Evolutionary conservation across 1,140 invertebrate species (phyloP).

Genomic region (Polypedilum vanderplanki): DNA sequence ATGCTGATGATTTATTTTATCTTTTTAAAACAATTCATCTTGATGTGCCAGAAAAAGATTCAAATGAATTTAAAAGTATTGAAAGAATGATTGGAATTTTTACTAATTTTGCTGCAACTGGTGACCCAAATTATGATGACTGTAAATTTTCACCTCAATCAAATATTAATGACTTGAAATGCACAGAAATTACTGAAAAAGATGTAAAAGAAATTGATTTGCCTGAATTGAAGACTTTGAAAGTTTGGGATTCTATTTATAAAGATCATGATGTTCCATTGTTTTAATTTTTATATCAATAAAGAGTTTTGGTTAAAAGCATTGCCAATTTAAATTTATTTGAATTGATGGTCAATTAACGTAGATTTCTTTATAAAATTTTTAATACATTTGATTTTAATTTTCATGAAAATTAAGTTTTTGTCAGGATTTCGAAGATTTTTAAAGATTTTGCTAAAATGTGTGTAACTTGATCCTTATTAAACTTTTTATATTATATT

Average conservation of each 20-base stretch:
- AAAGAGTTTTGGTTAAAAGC: background rate
- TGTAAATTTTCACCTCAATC: constrained; percentile 30
- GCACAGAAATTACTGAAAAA: constrained; percentile 42
- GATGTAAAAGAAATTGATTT: constrained; percentile 38
- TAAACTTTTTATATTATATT: no score
- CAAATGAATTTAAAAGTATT: constrained; percentile 40
- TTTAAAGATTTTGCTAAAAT: no score
- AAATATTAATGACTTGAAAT: constrained; percentile 37
- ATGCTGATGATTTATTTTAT: constrained; percentile 58
- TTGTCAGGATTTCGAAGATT: no score
- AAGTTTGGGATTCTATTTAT: constrained; percentile 45
- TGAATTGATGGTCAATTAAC: no score
- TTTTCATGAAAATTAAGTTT: no score
- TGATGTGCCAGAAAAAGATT: constrained; percentile 38
- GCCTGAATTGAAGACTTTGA: constrained; percentile 43
- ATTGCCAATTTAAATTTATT: no score
- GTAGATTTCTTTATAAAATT: no score
- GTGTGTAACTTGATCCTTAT: no score
- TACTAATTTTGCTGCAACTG: constrained; percentile 44
- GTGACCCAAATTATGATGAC: constrained; percentile 40
- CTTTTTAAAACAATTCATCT: constrained; percentile 49
- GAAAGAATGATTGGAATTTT: constrained; percentile 46
- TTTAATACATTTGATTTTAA: no score
- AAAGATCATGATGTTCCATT: constrained; percentile 16
- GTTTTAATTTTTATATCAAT: background rate